Conservation (phyloP, 2,888 invertebrate genomes). For the Pogonocherus hispidulus region DNA sequence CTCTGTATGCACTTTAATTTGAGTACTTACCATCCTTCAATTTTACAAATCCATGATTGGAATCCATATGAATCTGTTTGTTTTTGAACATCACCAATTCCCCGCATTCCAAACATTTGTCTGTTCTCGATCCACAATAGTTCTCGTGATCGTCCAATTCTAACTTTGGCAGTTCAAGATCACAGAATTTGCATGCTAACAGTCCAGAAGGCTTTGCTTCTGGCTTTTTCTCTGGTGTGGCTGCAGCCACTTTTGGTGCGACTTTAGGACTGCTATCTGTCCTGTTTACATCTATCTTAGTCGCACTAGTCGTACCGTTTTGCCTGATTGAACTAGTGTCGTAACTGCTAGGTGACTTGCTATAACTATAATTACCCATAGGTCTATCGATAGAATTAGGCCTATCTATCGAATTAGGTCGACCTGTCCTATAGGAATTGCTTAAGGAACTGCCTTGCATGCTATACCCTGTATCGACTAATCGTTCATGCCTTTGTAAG, state of each 20-base stretch:
- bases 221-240: slow-evolving; percentile 21
- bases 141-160: slow-evolving; percentile 76
- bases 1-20: no score
- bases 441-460: slow-evolving; percentile 44
- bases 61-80: slow-evolving; percentile 74
- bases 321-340: slow-evolving; percentile 11
- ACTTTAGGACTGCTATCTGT: slow-evolving; percentile 13
- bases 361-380: background rate
- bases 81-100: slow-evolving; percentile 81
- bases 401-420: background rate
- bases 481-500: slow-evolving; percentile 54
- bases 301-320: slow-evolving; percentile 7
- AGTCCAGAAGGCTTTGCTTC: slow-evolving; percentile 54
- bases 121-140: slow-evolving; percentile 81
- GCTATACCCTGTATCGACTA: slow-evolving; percentile 56
- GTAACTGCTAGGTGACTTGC: slow-evolving; percentile 9
- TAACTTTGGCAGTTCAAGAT: slow-evolving; percentile 74
- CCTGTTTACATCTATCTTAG: slow-evolving; percentile 9
- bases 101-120: slow-evolving; percentile 77
- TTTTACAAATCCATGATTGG: slow-evolving; percentile 77
- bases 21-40: slow-evolving; percentile 72
- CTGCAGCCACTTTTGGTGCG: slow-evolving; percentile 6
- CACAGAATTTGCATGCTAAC: slow-evolving; percentile 77
- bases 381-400: slow-evolving; percentile 15
- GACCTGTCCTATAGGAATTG: background rate